Percentiles rank a stretch among this genome's conserved stretches.
Evolutionary conservation across 2,797 vertebrate genomes (phyloP).

Genomic region (Xyrichtys novacula): DNA sequence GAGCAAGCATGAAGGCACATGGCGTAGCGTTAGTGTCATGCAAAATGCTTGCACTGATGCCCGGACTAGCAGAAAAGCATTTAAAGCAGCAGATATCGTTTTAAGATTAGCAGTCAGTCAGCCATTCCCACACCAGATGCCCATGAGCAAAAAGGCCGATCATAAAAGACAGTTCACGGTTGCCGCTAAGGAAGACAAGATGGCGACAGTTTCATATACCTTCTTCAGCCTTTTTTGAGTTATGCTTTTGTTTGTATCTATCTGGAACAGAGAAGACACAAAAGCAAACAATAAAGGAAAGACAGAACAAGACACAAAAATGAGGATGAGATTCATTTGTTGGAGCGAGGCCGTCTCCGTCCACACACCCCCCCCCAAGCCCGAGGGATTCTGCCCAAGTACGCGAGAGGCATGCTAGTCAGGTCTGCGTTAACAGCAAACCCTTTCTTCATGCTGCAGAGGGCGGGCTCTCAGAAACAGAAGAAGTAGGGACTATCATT

Average conservation of each 20-base stretch:
- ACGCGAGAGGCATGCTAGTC: slow-evolving; percentile 74
- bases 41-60: slow-evolving; percentile 45
- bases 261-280: slow-evolving; percentile 91
- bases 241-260: slow-evolving; percentile 95
- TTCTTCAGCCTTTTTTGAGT: slow-evolving; percentile 91
- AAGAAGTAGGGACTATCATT: slow-evolving; percentile 27
- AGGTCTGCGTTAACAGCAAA: slow-evolving; percentile 64
- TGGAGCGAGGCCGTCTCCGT: slow-evolving; percentile 44
- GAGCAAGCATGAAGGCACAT: slow-evolving; percentile 39
- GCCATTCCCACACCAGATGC: slow-evolving; percentile 55
- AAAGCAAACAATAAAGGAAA: slow-evolving; percentile 80
- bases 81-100: slow-evolving; percentile 35
- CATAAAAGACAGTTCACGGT: slow-evolving; percentile 51
- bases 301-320: slow-evolving; percentile 79
- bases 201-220: slow-evolving; percentile 85
- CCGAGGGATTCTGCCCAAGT: slow-evolving; percentile 37
- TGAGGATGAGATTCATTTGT: slow-evolving; percentile 71
- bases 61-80: slow-evolving; percentile 42
- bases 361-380: slow-evolving; percentile 55
- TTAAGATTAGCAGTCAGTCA: slow-evolving; percentile 56
- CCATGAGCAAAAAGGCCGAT: slow-evolving; percentile 43
- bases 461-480: slow-evolving; percentile 48
- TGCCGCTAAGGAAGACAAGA: slow-evolving; percentile 70
- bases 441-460: slow-evolving; percentile 73
- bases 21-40: slow-evolving; percentile 72